A percentile compares a stretch with the other conserved stretches of the same genome.
Evolutionary conservation across 2,888 invertebrate genomes (phyloP).

Genomic region (Anarsia innoxiella): DNA sequence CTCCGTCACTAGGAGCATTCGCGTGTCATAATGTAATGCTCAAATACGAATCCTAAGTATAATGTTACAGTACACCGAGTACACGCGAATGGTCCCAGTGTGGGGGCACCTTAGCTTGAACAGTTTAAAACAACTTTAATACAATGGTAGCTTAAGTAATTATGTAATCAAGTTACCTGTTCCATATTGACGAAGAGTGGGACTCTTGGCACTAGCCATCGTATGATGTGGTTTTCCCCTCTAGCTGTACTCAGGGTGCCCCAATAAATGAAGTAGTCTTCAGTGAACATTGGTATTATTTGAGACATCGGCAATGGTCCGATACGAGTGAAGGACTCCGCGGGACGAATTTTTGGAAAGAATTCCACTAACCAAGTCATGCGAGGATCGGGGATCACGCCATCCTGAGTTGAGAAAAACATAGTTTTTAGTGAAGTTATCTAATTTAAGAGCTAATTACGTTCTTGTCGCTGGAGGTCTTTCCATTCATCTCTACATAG

Average conservation of each 20-base stretch:
- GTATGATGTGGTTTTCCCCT: slow-evolving; percentile 55
- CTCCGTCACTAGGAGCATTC: neutral
- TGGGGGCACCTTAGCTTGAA: neutral
- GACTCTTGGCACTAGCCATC: slow-evolving; percentile 78
- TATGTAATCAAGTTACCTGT: slow-evolving; percentile 64
- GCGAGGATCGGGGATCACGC: slow-evolving; percentile 54
- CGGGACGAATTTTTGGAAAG: slow-evolving; percentile 62
- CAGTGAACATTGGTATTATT: slow-evolving; percentile 71
- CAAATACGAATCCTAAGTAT: neutral
- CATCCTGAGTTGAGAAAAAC: slow-evolving; percentile 51
- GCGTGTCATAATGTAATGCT: neutral
- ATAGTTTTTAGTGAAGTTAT: neutral
- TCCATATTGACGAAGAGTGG: slow-evolving; percentile 73
- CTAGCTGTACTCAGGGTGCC: slow-evolving; percentile 66
- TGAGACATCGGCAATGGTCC: slow-evolving; percentile 64
- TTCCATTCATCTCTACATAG: no score
- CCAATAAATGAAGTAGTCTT: slow-evolving; percentile 80
- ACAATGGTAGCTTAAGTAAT: no score
- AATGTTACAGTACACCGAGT: neutral
- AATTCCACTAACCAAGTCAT: slow-evolving; percentile 58
- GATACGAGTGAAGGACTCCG: slow-evolving; percentile 66
- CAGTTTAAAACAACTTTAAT: neutral
- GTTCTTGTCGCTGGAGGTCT: neutral
- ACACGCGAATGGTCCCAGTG: neutral
- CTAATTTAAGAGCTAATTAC: neutral